Evolutionary conservation across 92 coral and sea anemone species (phyloP), one percentile per base, ranked within the genome.

Genomic region (Muricea muricata): DNA sequence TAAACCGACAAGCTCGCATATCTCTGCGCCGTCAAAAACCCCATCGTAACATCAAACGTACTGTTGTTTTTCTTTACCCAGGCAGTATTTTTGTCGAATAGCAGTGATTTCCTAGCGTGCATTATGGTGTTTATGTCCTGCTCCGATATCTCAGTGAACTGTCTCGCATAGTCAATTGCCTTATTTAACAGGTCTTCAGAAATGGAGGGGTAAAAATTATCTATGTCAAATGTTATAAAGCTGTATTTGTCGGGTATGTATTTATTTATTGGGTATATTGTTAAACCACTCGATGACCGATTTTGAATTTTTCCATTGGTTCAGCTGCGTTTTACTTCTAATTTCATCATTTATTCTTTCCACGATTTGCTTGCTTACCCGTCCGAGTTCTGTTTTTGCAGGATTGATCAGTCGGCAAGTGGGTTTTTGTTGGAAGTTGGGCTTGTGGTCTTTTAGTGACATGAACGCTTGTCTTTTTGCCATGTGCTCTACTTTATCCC

Each of bases 391-490:
- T 78, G 50, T 73, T 31, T 82, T 82, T 58, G 87, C 58, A 21
- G 87, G 91, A 34, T 83, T 78, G 6, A 84, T 84, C 46, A 89
- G 32, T 7, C 92, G 30, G 81, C 92, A 89, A 12, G 83, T 54
- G 32, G 86, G 82, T 48, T 89, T 77, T 42, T 84, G 79, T 3
- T 42, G 14, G 41, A 89, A 89, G 77, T 78, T 89, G n/a, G 42
- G 76, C 31, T 84, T 78, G 56, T 71, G 86, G 40, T 89, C 86
- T 50, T 84, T 89, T 56, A 84, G 54, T 47, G 87, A 34, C 45
- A 68, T 31, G 75, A 86, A 79, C 21, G 87, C 87, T 81, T 46
- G 90, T 20, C 57, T 50, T 60, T 50, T 47, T 48, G 88, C 77
- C 84, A 78, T 88, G 20, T 15, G 48, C 32, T 84, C 88, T 18